Percentiles rank a stretch among this genome's conserved stretches.
Conservation (phyloP, 1,140 invertebrate genomes). For the Paraescarpia echinospica region DNA sequence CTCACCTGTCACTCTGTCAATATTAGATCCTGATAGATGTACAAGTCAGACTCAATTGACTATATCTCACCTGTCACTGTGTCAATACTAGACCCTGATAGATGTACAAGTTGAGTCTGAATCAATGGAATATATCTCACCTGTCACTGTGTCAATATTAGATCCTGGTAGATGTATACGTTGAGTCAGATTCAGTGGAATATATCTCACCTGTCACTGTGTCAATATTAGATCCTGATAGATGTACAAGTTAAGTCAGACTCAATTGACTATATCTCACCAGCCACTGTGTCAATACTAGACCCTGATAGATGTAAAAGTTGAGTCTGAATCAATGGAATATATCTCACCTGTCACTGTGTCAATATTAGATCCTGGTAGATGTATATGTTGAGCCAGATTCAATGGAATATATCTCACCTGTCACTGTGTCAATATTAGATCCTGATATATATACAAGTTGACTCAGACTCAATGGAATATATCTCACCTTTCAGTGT, state of each 20-base stretch:
- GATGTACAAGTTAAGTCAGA: background rate
- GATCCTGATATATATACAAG: background rate
- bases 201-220: background rate
- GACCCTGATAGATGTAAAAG: background rate
- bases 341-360: background rate
- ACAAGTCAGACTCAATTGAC: background rate
- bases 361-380: background rate
- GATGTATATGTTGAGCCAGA: background rate
- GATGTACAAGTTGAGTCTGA: background rate
- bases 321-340: background rate
- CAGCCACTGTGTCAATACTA: no score
- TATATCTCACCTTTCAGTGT: background rate
- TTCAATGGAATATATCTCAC: background rate
- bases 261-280: background rate
- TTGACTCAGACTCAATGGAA: background rate
- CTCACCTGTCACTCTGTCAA: background rate
- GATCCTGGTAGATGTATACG: background rate
- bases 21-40: background rate
- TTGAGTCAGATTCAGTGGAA: no score
- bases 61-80: background rate
- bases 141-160: background rate
- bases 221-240: background rate
- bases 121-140: background rate
- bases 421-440: background rate
- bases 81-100: background rate